Evolutionary conservation across 1,140 invertebrate species (phyloP).

Genomic region (Microplitis demolitor): DNA sequence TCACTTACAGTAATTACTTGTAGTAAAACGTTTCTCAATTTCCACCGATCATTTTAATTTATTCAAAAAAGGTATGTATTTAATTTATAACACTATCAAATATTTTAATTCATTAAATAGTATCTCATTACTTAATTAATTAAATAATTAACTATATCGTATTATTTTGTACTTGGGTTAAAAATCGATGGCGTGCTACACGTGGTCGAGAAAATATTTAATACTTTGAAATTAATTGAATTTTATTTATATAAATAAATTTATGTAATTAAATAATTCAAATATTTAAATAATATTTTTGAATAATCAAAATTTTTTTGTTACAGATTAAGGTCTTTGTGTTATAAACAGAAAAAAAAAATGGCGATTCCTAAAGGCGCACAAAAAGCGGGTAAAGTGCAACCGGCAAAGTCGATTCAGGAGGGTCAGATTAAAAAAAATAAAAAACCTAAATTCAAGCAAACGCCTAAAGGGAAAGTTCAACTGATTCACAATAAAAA

Average conservation of each 20-base stretch:
- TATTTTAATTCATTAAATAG: neutral
- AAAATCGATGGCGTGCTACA: neutral
- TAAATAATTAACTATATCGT: neutral
- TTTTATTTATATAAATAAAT: neutral
- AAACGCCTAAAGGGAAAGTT: slow-evolving; percentile 33
- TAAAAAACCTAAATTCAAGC: slow-evolving; percentile 38
- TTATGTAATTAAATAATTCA: too few relatives aligned
- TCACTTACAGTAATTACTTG: neutral
- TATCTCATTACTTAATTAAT: neutral
- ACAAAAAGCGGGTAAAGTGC: neutral
- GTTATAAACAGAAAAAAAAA: neutral
- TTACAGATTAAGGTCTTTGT: neutral
- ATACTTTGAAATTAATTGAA: neutral
- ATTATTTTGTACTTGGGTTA: neutral
- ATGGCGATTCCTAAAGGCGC: slow-evolving; percentile 16
- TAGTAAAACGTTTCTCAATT: too few relatives aligned
- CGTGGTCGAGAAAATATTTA: neutral
- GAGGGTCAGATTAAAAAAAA: slow-evolving; percentile 31
- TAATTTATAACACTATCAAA: neutral
- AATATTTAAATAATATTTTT: too few relatives aligned
- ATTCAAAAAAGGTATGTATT: neutral
- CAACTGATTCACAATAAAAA: slow-evolving; percentile 25
- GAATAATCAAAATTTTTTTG: neutral
- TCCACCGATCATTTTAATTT: neutral
- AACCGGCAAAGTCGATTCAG: slow-evolving; percentile 8